Evolutionary conservation across 2,888 invertebrate genomes (phyloP), one percentile per base, ranked within the genome.

Genomic region (Phorcus lineatus): DNA sequence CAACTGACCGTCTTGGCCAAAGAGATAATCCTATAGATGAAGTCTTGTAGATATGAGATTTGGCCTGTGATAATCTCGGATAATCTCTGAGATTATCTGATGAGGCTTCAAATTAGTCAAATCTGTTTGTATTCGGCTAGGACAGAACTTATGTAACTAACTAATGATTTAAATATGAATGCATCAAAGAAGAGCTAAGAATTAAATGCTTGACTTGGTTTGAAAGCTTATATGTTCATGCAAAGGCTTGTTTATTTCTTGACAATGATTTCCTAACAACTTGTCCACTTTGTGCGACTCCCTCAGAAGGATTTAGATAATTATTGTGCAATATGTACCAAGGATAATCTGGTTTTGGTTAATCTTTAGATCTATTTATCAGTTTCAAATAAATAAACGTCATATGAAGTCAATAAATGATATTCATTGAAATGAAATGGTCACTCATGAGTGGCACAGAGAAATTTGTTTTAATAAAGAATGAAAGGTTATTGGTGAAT

Each of bases 1-100:
- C 62, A 62, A 62, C 62, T 62, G 62, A 62, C 62, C 62, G 62
- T 70, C 31, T 31, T 36, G 36, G 36, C 24, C 70, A 17, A 19
- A 70, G 70, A 57, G 57, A 70, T 70, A 70, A 70, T 70, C 70
- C 70, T 28, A 40, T 70, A 70, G 70, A 40, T 70, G 70, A 70
- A 40, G 36, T 13, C 70, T 70, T 70, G 70, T 70, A 70, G 70
- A 40, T 70, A 70, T 36, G 70, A 40, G 40, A 70, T 36, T 36
- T 40, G 28, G 31, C 40, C 40, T 36, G 40, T 36, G 28, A 36
- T 70, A 70, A 70, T 70, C 70, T 11, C 6, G 24, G 70, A 70
- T 70, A 36, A 70, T 70, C 70, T 70, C 28, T 19, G 36, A 36
- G 70, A 70, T 70, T 70, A 70, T 70, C n/a, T 17, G 40, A 36